A percentile compares a stretch with the other conserved stretches of the same genome.
These are phyloP conservation scores for Acanthosepion lycidas DNA, from an alignment of 2,888 invertebrate genomes.

Conservation along the genomic window DNA sequence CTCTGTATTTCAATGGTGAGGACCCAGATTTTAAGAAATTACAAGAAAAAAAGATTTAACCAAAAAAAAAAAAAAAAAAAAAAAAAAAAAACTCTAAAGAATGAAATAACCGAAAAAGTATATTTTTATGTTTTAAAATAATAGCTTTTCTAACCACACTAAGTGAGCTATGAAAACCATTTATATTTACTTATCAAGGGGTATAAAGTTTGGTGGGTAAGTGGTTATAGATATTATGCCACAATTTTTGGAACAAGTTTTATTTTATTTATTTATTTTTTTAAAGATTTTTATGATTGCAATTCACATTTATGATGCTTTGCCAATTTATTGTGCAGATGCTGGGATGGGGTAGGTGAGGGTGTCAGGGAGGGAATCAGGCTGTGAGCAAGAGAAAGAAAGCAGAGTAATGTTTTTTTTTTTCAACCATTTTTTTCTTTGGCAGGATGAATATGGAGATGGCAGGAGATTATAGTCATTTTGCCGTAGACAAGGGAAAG, in stretches of 20 bases:
- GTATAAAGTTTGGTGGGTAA: neutral
- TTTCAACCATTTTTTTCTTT: neutral
- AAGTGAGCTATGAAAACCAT: neutral
- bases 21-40: neutral
- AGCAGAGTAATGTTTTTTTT: neutral
- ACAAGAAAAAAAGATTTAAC: too few relatives aligned
- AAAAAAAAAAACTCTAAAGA: neutral
- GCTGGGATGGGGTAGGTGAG: too few relatives aligned
- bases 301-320: conserved; percentile 4
- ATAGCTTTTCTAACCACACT: neutral
- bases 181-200: neutral
- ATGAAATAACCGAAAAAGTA: neutral
- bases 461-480: neutral
- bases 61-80: neutral
- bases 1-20: neutral
- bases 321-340: neutral
- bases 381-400: neutral
- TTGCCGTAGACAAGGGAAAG: neutral
- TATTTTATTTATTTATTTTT: neutral
- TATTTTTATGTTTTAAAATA: neutral
- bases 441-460: conserved; percentile 12
- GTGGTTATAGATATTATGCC: neutral
- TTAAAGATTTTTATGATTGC: neutral
- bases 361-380: conserved; percentile 17
- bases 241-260: neutral